Conservation (phyloP, 2,888 invertebrate species). For the Drosophila putrida region DNA sequence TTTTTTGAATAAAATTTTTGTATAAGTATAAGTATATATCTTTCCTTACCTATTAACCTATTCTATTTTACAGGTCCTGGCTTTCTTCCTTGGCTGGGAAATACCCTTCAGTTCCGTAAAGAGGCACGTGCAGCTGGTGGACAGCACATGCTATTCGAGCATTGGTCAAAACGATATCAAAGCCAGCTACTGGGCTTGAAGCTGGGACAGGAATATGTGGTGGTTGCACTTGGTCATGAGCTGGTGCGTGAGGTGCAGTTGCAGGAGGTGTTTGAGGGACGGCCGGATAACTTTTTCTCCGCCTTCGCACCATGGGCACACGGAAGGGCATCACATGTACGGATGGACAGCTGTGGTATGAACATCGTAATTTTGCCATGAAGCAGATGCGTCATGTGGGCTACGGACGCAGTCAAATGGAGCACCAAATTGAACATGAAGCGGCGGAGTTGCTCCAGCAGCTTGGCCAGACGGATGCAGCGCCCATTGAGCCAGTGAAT, state of each 20-base stretch:
- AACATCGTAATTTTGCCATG: slow-evolving; percentile 87
- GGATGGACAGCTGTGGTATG: slow-evolving; percentile 87
- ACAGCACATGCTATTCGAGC: slow-evolving; percentile 86
- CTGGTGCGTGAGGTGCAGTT: slow-evolving; percentile 86
- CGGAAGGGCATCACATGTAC: slow-evolving; percentile 87
- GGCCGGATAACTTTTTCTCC: slow-evolving; percentile 89
- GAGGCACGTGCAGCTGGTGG: slow-evolving; percentile 85
- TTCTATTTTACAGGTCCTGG: slow-evolving; percentile 74
- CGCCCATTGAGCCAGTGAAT: slow-evolving; percentile 81
- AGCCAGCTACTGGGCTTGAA: slow-evolving; percentile 87
- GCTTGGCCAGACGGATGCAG: slow-evolving; percentile 64
- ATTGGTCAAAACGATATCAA: slow-evolving; percentile 86
- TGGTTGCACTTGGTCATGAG: slow-evolving; percentile 87
- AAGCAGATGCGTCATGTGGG: slow-evolving; percentile 87
- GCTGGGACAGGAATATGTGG: slow-evolving; percentile 86
- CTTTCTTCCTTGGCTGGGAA: slow-evolving; percentile 84
- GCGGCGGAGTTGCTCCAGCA: slow-evolving; percentile 84
- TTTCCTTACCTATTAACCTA: not conserved
- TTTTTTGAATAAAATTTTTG: not conserved
- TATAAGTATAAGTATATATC: slow-evolving; percentile 3
- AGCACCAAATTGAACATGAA: slow-evolving; percentile 87
- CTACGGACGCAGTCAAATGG: slow-evolving; percentile 87
- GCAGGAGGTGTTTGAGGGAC: slow-evolving; percentile 88
- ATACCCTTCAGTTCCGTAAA: slow-evolving; percentile 81
- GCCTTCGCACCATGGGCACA: slow-evolving; percentile 88